Base-by-base conservation (phyloP, 2,113 vertebrate genomes). In the Nyctereutes procyonoides region DNA sequence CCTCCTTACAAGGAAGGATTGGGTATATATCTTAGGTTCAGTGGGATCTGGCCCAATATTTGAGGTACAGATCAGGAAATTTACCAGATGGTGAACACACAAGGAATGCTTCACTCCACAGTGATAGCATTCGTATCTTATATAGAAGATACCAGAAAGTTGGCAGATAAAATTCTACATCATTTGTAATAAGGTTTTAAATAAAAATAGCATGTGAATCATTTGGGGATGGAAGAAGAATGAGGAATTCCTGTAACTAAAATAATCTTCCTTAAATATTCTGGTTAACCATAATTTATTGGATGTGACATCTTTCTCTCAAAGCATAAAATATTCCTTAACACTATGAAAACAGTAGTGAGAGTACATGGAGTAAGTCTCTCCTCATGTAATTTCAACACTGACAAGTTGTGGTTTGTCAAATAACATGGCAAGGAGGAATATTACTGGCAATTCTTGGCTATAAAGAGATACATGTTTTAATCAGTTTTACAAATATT, bases 251-350 rank as follows among this genome's bases (percentile, higher is more conserved):
- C 62, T 83, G 80, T 55, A 62, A 92, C 69, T 65, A 83, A 97
- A 96, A 80, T 65, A 1, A 71, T 91, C 62, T 86, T 11, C n/a
- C 12, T 86, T 58, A 94, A 89, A 87, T 90, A 87, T 69, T 92
- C 28, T 60, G 8, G 14, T 71, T 88, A 86, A 51, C 43, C 10
- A 77, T 79, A 5, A 88, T 80, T 83, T 76, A 93, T 26, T 69
- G 11, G 7, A 88, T 17, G 26, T 35, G 16, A 38, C 74, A 53
- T 80, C n/a, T 93, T 93, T 65, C 15, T 92, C 65, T 96, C 24
- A 88, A 88, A 65, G 20, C 30, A 93, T 11, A 96, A 96, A 92
- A 55, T 62, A 38, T 65, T 26, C 15, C 56, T 53, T 96, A 51
- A 93, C 56, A 89, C 20, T 62, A 93, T 67, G 65, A 38, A 79